These are phyloP conservation scores for Drosophila triauraria DNA, from an alignment of 1,140 invertebrate genomes.

Conservation along the genomic window DNA sequence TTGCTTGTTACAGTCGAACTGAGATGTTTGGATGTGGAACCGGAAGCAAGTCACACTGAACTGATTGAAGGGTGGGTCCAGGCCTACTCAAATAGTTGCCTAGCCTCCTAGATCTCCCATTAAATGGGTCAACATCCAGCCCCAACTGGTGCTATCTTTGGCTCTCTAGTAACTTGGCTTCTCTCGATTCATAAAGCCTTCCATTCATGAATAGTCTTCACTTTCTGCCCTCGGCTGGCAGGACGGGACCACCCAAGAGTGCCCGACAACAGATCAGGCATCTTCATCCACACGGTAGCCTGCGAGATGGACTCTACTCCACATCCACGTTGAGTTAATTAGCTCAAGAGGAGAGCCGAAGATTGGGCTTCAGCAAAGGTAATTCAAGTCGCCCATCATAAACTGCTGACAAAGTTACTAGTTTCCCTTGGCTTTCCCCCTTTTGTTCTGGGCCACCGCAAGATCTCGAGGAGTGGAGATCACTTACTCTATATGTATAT, in stretches of 20 bases:
- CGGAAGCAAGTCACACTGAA: too few species aligned
- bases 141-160: not conserved
- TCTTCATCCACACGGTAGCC: slow-evolving; percentile 31
- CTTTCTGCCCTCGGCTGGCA: slow-evolving; percentile 5
- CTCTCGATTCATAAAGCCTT: slow-evolving; percentile 29
- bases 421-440: slow-evolving; percentile 2
- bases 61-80: too few species aligned
- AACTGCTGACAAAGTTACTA: slow-evolving; percentile 73
- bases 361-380: slow-evolving; percentile 29
- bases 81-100: too few species aligned
- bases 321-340: slow-evolving; percentile 40
- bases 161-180: not conserved
- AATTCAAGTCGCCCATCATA: slow-evolving; percentile 74
- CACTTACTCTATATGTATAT: slow-evolving; percentile 38
- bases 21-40: too few species aligned
- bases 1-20: too few species aligned
- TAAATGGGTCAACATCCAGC: slow-evolving; percentile 8
- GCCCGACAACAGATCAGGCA: not conserved
- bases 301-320: slow-evolving; percentile 5
- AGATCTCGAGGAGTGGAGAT: slow-evolving; percentile 54
- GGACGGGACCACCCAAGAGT: slow-evolving; percentile 39
- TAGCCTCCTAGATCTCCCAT: too few species aligned
- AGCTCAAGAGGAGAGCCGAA: slow-evolving; percentile 8
- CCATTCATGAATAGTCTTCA: slow-evolving; percentile 33
- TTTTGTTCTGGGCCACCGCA: slow-evolving; percentile 64